Percentiles rank a stretch among this genome's conserved stretches.
phyloP scores from a whole-genome alignment of 2,113 vertebrate species.

The Myiopsitta monachus region DNA sequence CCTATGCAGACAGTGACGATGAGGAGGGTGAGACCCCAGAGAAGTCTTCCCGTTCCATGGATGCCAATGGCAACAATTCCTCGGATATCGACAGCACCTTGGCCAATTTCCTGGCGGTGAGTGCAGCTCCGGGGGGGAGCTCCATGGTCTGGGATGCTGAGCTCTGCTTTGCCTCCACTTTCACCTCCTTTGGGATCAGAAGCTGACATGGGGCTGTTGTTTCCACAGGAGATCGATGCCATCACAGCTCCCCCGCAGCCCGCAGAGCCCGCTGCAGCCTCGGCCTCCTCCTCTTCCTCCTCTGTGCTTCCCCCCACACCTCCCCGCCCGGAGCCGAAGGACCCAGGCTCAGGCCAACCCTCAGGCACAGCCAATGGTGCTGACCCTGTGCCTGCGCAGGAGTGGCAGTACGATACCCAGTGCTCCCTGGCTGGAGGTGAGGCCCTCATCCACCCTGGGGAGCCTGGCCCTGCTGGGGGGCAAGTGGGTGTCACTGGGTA shows the following conservation, averaged over 20 bases:
- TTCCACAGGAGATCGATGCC: slow-evolving; percentile 91
- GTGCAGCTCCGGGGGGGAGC: neutral
- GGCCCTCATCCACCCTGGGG: neutral
- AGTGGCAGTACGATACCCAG: slow-evolving; percentile 95
- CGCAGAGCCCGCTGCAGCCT: slow-evolving; percentile 43
- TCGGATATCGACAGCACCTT: slow-evolving; percentile 94
- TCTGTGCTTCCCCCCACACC: slow-evolving; percentile 75
- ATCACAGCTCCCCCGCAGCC: slow-evolving; percentile 89
- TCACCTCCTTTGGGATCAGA: neutral
- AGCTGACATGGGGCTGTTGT: fast-evolving
- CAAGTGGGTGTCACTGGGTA: fast-evolving
- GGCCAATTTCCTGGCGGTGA: slow-evolving; percentile 95
- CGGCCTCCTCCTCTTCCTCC: slow-evolving; percentile 44
- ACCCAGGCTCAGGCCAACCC: slow-evolving; percentile 48
- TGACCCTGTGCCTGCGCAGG: neutral
- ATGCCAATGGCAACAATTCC: slow-evolving; percentile 77
- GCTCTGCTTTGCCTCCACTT: fast-evolving
- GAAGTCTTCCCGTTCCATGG: slow-evolving; percentile 48
- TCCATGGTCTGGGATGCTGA: fast-evolving
- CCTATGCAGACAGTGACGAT: slow-evolving; percentile 95
- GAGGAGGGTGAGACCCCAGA: slow-evolving; percentile 77
- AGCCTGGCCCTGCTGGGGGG: neutral
- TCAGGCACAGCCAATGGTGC: slow-evolving; percentile 60
- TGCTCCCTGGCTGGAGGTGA: slow-evolving; percentile 92
- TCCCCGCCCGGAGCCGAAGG: slow-evolving; percentile 83